Base-by-base conservation (phyloP, 2,888 invertebrate species). In the Calameuta idolon region DNA sequence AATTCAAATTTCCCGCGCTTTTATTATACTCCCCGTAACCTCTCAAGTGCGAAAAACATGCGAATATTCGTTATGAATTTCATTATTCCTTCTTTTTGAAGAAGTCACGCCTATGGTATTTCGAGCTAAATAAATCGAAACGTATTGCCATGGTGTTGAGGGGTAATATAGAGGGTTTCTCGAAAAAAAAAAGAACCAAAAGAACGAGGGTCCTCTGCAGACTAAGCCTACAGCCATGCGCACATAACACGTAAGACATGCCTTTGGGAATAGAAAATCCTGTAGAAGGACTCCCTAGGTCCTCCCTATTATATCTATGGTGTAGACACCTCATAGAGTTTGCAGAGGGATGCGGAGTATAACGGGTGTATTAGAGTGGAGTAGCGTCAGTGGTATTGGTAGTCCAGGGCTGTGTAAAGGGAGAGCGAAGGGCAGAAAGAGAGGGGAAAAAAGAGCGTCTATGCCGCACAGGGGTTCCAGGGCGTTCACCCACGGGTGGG, bases 401-500 rank as follows among this genome's bases (percentile, higher is more conserved):
- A 73, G 69, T 75, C 69, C 75, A 80, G 79, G 71, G 68, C 73
- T n/a, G 68, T 78, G 37, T 76, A 71, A 75, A 79, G 34, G 68
- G 31, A 73, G 79, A 35, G 34, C 31, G 55, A 75, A 31, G 69
- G 74, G 76, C 74, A 74, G 40, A 75, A 74, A 77, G 55, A 73
- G 69, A 76, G 69, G 34, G 68, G 69, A 74, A 77, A 77, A 81
- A 87, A 85, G 11, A 86, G 85, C 86, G 87, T 88, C 87, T 87
- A 85, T 81, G 84, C 23, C 40, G 5, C 85, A 84, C 85, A 85
- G 83, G 87, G 87, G 86, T 87, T 88, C 86, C 84, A 88, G 88
- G 88, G 87, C 88, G 82, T 88, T 88, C 87, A 88, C 88, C 88
- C 88, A 87, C 88, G 86, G 88, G 87, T 86, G 87, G 87, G 85